Evolutionary conservation across 2,113 vertebrate genomes (phyloP), one percentile per base, ranked within the genome.

Genomic region (Propithecus coquereli): DNA sequence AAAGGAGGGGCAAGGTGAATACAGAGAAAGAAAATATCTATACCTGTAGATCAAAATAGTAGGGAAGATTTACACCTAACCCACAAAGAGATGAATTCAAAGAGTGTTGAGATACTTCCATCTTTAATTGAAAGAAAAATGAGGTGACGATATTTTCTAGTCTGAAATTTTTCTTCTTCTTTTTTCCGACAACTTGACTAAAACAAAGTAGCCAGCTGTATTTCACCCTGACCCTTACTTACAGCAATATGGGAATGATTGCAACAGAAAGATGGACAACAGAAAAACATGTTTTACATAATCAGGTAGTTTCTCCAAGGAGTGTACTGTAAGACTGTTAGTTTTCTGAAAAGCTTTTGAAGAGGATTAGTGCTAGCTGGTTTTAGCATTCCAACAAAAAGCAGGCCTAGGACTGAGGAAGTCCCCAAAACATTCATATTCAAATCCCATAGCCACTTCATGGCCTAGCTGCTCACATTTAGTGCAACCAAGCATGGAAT

Each of bases 301-400:
- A 84, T 87, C 13, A 16, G 6, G 0, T 50, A 20, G 96, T 84
- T 91, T 94, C 79, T 34, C 52, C 40, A 82, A 91, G 45, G 30
- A 63, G n/a, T 71, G 9, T 52, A 43, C 81, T 5, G 22, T 66
- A 7, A 82, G 22, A 54, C 6, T 61, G 68, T 10, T 5, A 52
- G 88, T 79, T 91, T 91, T 97, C 83, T 96, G 79, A 59, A 97
- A 94, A 90, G 59, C 47, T 89, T 91, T 94, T 81, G 30, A 32
- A 83, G 54, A 54, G 61, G 61, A 94, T 91, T 87, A 94, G 14
- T 65, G 8, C 1, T 30, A 89, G 61, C 66, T 90, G 74, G 4
- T 47, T 80, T 81, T 80, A 30, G 52, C 70, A 34, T 66, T 47
- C 45, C 1, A 18, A 76, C 87, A 65, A 25, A 90, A 65, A 77